These are phyloP conservation scores for Brachionus paranguensis DNA, from an alignment of 1,140 invertebrate genomes.

Conservation along the genomic window DNA sequence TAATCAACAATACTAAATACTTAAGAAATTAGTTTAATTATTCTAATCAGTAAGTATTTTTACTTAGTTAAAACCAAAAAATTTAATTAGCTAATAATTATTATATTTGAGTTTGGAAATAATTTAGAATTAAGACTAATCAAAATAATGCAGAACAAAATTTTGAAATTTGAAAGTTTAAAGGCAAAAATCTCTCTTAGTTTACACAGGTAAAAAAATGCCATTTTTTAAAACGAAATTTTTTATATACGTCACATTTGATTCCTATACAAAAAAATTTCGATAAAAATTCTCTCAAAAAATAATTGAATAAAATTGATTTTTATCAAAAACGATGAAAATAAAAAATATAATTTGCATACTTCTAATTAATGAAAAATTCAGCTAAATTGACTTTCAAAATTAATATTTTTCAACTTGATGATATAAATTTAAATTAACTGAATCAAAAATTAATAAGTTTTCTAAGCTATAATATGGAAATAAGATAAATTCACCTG, in stretches of 20 bases:
- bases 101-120: not conserved
- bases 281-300: not conserved
- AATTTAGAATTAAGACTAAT: no score
- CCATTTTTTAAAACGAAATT: not conserved
- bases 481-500: not conserved
- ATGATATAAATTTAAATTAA: no score
- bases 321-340: not conserved
- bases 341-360: not conserved
- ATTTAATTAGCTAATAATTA: not conserved
- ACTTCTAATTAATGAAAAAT: not conserved
- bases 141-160: not conserved
- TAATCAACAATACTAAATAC: not conserved
- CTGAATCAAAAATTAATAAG: not conserved
- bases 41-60: not conserved
- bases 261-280: not conserved
- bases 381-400: not conserved
- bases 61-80: not conserved
- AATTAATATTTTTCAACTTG: no score
- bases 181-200: not conserved
- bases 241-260: not conserved
- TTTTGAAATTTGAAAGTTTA: not conserved
- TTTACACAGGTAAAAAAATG: no score
- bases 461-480: not conserved
- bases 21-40: not conserved
- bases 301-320: not conserved